Base-by-base conservation (phyloP, 2,797 vertebrate genomes). In the Psittacula echo region DNA sequence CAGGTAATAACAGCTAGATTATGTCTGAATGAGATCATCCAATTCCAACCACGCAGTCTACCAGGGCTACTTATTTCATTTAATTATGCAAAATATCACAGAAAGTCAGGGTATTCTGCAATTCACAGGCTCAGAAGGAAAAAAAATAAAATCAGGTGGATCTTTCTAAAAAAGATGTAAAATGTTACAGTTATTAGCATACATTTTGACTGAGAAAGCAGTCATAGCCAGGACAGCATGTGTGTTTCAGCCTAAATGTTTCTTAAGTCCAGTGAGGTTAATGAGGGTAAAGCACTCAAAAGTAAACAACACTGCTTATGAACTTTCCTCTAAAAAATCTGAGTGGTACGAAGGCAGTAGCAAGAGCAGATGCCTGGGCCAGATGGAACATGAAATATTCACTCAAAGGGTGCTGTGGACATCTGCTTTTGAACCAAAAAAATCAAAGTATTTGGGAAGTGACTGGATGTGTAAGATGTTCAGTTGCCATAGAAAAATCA, bases 401-500 rank as follows among this genome's bases (percentile, higher is more conserved):
- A 62, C 42, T 72, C 13, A 68, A 90, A 75, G 8, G 10, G 61
- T 23, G 0, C 7, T 58, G 17, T 1, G 3, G 47, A 74, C 53
- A 62, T 72, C 22, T 3, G 0, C 60, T 92, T 75, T 41, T n/a
- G 17, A 89, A 82, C 7, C 78, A 68, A 77, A 72, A 72, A 29
- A 66, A 64, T 47, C 13, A 42, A 86, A 72, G 17, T 67, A n/a
- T 77, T 24, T 77, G 51, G 44, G 65, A 89, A 87, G 68, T 90
- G 71, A 74, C 42, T 87, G 56, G 34, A 75, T 64, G 13, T 74
- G 73, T 85, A 79, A 85, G 54, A 71, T 71, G 50, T 84, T 89
- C 2, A 0, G 85, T 80, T 94, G 68, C 58, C 62, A 85, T 24
- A 62, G 66, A 88, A 95, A 96, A 95, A 96, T 76, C 27, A 94